Evolutionary conservation across 2,797 vertebrate species (phyloP), one percentile per base, ranked within the genome.

Genomic region (Cyclopterus lumpus): DNA sequence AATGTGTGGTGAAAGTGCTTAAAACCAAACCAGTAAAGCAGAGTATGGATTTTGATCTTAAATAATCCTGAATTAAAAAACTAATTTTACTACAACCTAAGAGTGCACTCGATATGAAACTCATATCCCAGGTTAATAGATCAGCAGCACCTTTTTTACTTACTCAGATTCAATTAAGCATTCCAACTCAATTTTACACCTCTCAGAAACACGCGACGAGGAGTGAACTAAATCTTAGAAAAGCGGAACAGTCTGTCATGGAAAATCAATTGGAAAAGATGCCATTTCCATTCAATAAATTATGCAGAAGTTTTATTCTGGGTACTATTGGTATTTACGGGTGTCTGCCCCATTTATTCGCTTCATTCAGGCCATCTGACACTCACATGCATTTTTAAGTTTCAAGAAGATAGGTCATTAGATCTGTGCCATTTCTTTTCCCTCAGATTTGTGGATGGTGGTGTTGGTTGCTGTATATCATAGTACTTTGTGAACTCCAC

Each of bases 291-390:
- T 82, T 84, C 57, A 69, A 93, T 93, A 81, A 93, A 93, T 92
- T 68, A 92, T 92, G 86, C 77, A 93, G 7, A 24, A 0, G 79
- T 79, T 87, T 90, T 91, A 89, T 92, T 93, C 85, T 91, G 72
- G 83, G 88, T 69, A 26, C 68, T 51, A 78, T 60, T 77, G 61
- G 68, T 91, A 88, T 91, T 91, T 89, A 91, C 86, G 75, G 62
- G 58, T 75, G 81, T 81, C 53, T 86, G 86, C 30, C 75, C 90
- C 73, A 89, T 79, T 94, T 92, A 71, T 69, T 84, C 28, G 58
- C 44, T 82, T 80, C 86, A 89, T 87, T 83, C 63, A 90, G 89
- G 85, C 62, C 90, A 87, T 82, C 74, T 58, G 65, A 79, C 68
- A 73, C 60, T 75, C 57, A 54, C 71, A 75, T 70, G 67, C 68